phyloP scores from a whole-genome alignment of 2,113 vertebrate genomes.

The Crypturellus undulatus region DNA sequence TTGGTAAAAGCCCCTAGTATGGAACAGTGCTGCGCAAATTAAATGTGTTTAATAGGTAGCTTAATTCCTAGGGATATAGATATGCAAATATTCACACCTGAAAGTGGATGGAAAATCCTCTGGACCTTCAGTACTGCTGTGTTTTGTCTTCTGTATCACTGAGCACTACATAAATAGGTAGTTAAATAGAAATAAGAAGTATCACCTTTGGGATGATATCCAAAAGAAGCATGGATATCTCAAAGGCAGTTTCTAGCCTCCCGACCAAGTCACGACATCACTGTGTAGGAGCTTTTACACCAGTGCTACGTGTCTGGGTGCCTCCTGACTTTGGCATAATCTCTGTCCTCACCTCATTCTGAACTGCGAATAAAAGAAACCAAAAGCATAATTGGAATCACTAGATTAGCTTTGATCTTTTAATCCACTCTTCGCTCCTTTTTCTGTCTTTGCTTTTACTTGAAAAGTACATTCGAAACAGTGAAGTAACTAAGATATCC shows the following conservation, averaged over 20 bases:
- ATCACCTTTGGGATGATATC: not conserved
- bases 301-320: accelerated
- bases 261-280: not conserved
- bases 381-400: not conserved
- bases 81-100: not conserved
- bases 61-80: not conserved
- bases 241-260: not conserved
- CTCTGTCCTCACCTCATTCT: not conserved
- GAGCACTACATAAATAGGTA: not conserved
- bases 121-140: not conserved
- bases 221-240: not conserved
- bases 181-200: not conserved
- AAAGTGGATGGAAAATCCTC: not conserved
- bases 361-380: not conserved
- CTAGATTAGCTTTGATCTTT: not conserved
- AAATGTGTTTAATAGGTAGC: not conserved
- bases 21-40: not conserved
- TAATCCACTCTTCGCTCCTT: not conserved
- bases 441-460: not conserved
- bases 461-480: not conserved
- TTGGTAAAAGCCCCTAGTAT: not conserved
- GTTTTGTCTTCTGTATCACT: not conserved
- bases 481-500: not conserved
- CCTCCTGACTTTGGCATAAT: not conserved
- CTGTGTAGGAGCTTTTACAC: not conserved